Evolutionary conservation across 2,888 invertebrate species (phyloP).

Genomic region (Pandemis corylana): DNA sequence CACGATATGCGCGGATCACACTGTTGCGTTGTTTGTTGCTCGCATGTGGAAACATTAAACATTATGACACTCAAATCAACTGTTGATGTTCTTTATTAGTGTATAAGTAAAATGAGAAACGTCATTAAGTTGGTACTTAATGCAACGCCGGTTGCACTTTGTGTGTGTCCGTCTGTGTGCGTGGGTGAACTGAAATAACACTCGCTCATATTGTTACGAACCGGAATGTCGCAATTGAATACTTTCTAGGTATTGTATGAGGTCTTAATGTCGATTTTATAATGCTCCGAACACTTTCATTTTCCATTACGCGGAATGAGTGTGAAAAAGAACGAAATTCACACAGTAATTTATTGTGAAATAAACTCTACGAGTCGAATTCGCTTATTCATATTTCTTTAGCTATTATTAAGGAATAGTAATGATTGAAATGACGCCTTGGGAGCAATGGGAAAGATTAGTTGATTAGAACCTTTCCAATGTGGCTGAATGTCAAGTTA

Average conservation of each 20-base stretch:
- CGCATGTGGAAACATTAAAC: no score
- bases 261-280: conserved; percentile 17
- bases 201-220: conserved; percentile 6
- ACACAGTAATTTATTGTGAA: neutral
- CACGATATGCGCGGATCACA: no score
- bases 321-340: conserved; percentile 12
- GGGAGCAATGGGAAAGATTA: neutral
- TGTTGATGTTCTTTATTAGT: no score
- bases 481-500: no score
- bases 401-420: neutral
- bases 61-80: no score
- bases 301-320: conserved; percentile 11
- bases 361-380: neutral
- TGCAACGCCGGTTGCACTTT: neutral
- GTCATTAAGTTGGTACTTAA: neutral
- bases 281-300: conserved; percentile 15
- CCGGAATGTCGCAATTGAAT: conserved; percentile 9
- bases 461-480: neutral
- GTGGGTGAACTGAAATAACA: neutral
- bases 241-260: conserved; percentile 21
- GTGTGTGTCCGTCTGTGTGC: neutral
- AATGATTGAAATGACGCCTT: neutral
- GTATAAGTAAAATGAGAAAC: no score
- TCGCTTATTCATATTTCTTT: neutral
- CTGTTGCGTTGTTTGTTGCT: no score